Base-by-base conservation (phyloP, 2,888 invertebrate species). In the Epinotia ramella region DNA sequence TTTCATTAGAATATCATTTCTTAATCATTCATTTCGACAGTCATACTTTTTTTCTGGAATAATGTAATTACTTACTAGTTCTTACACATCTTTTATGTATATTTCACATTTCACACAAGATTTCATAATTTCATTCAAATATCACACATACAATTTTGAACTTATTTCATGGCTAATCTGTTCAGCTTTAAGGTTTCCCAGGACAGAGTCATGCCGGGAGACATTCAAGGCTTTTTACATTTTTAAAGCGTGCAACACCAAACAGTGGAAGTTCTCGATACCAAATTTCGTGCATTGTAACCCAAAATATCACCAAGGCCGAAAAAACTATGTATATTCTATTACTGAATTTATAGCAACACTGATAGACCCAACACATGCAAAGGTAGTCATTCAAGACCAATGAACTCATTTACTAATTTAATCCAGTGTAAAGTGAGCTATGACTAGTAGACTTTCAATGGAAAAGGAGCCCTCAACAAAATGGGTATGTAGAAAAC, bases 161-260 rank as follows among this genome's bases (percentile, higher is more conserved):
- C 16, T 16, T 28, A 11, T 66, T n/a, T 33, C 4, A 40, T 56
- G 28, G 28, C 18, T 28, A 65, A 44, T 44, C 18, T 60, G 89
- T 92, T 92, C 92, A 93, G 89, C 86, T 85, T 80, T 68, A 76
- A 82, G 81, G 82, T 83, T 85, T 80, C 85, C 84, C 87, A 85
- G 84, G 84, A 83, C 78, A 86, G 77, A 83, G 78, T 83, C 93
- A 93, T 94, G 93, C 93, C 86, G 87, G 87, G 84, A 86, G 80
- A 82, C 72, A 68, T 49, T 81, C 79, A 70, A 82, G 86, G 88
- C 86, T 87, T 86, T 83, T 82, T 86, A 84, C 84, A 83, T 82
- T 84, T 53, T 84, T 77, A 57, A 91, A 90, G 93, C 93, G 93
- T 94, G 94, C 92, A 88, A 91, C 87, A 90, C 90, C 87, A 80